These are phyloP conservation scores for Nysson spinosus DNA, from an alignment of 2,888 invertebrate species.

Conservation along the genomic window DNA sequence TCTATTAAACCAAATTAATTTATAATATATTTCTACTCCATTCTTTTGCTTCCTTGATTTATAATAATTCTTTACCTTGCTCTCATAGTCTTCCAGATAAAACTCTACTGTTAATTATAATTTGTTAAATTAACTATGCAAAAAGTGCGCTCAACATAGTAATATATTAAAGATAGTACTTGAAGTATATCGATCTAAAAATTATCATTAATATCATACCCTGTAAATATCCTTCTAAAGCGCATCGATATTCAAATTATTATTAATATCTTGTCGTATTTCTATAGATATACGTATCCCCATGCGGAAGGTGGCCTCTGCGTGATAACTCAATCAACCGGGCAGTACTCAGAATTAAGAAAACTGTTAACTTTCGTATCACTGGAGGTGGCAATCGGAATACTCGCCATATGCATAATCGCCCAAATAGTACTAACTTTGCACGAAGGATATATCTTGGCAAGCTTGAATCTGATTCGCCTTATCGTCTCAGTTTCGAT, in stretches of 20 bases:
- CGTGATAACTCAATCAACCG: conserved; percentile 40
- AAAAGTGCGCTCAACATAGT: too few species aligned
- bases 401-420: not conserved
- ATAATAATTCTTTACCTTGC: too few species aligned
- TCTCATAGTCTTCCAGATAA: too few species aligned
- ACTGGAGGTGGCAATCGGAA: not conserved
- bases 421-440: conserved; percentile 15
- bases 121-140: too few species aligned
- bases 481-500: conserved; percentile 40
- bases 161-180: too few species aligned
- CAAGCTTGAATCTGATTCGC: conserved; percentile 44
- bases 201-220: too few species aligned
- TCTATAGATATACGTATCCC: conserved; percentile 53
- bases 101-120: too few species aligned
- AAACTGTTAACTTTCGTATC: conserved; percentile 41
- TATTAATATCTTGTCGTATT: not conserved
- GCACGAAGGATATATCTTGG: conserved; percentile 19
- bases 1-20: too few species aligned
- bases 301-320: conserved; percentile 50
- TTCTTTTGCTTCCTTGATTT: too few species aligned
- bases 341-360: conserved; percentile 26
- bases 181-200: too few species aligned
- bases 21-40: too few species aligned
- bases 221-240: not conserved
- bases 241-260: not conserved